Percentiles rank a stretch among this genome's conserved stretches.
These are phyloP conservation scores for Meta bourneti DNA, from an alignment of 2,888 invertebrate genomes.

Conservation along the genomic window DNA sequence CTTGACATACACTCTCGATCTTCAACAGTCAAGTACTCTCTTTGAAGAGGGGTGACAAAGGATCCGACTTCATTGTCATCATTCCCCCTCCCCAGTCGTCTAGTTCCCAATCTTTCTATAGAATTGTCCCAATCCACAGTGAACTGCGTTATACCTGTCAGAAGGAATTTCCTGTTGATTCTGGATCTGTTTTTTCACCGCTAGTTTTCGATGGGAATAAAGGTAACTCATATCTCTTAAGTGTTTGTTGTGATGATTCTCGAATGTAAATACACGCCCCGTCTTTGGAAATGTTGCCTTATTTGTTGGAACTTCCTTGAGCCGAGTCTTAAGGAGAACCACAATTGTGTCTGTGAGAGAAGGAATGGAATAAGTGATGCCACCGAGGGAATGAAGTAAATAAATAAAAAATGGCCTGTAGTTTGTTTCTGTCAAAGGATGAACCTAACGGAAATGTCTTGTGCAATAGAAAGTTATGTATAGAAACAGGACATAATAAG, in stretches of 20 bases:
- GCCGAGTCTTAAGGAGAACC: constrained; percentile 6
- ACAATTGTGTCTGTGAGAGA: constrained; percentile 6
- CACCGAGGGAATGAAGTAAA: background rate
- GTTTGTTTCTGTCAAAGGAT: background rate
- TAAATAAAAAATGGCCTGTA: background rate
- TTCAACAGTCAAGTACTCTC: constrained; percentile 62
- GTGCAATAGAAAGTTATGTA: background rate
- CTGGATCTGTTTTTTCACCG: constrained; percentile 30
- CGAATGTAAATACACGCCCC: constrained; percentile 61
- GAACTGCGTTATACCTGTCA: background rate
- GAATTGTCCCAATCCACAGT: background rate
- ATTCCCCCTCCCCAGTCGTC: background rate
- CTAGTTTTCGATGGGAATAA: background rate
- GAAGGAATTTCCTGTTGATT: constrained; percentile 66
- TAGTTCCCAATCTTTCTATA: background rate
- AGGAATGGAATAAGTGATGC: background rate
- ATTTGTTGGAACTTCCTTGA: constrained; percentile 26
- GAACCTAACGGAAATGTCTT: constrained; percentile 45
- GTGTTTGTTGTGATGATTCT: constrained; percentile 57
- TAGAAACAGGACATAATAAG: background rate
- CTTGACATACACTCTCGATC: constrained; percentile 63
- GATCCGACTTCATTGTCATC: background rate
- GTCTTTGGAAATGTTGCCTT: constrained; percentile 31
- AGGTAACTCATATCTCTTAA: constrained; percentile 39
- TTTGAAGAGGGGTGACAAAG: background rate